These are phyloP conservation scores for Plotosus lineatus DNA, from an alignment of 2,113 vertebrate genomes.

Conservation along the genomic window DNA sequence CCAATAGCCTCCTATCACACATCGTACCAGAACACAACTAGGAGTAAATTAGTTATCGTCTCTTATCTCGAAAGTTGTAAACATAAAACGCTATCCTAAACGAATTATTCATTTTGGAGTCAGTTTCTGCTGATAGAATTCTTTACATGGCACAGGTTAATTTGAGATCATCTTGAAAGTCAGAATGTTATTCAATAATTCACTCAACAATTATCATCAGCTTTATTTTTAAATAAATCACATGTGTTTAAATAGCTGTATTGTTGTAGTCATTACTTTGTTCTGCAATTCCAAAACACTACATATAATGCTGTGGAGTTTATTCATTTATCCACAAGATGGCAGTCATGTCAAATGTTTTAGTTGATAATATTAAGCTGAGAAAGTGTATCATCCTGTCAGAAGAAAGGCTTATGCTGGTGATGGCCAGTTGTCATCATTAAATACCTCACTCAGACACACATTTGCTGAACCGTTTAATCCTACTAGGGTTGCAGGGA, in stretches of 20 bases:
- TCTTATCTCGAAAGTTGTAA: too few relatives aligned
- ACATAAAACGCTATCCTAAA: too few relatives aligned
- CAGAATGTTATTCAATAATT: background rate
- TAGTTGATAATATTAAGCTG: background rate
- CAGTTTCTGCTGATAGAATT: background rate
- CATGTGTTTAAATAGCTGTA: background rate
- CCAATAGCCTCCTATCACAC: too few relatives aligned
- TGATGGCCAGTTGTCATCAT: conserved; percentile 23
- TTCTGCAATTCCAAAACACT: background rate
- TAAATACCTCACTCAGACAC: too few relatives aligned
- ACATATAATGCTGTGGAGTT: background rate
- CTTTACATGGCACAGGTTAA: background rate
- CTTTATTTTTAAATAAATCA: background rate
- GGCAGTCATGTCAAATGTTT: conserved; percentile 21
- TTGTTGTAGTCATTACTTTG: background rate
- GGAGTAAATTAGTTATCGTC: conserved; percentile 42
- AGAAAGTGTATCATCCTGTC: background rate
- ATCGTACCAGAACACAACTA: too few relatives aligned
- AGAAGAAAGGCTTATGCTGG: conserved; percentile 18
- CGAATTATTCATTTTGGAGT: too few relatives aligned
- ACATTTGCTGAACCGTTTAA: too few relatives aligned
- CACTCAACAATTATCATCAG: background rate
- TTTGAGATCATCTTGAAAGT: background rate
- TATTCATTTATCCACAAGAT: conserved; percentile 33
- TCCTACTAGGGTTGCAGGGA: too few relatives aligned